Percentiles rank a stretch among this genome's conserved stretches.
phyloP scores from a whole-genome alignment of 2,888 invertebrate genomes.

The Papilio demoleus region DNA sequence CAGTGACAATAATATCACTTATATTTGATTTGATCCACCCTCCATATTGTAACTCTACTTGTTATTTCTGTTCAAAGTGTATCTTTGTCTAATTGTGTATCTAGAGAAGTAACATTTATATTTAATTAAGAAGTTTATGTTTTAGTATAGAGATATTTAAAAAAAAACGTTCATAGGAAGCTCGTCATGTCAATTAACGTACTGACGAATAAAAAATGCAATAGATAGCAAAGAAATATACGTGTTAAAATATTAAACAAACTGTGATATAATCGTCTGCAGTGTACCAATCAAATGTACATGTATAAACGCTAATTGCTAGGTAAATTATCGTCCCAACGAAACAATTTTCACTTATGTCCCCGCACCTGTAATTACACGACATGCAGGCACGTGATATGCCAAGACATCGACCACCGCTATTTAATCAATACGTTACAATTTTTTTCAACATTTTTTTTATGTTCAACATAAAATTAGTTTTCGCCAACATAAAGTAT shows the following conservation, averaged over 20 bases:
- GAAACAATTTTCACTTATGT: conserved; percentile 28
- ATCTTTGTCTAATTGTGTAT: conserved; percentile 48
- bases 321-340: conserved; percentile 24
- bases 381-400: conserved; percentile 7
- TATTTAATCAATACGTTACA: conserved; percentile 15
- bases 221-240: not conserved
- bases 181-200: not conserved
- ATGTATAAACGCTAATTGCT: conserved; percentile 15
- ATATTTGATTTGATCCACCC: conserved; percentile 73
- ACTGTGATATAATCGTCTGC: conserved; percentile 9
- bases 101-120: not conserved
- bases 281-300: conserved; percentile 11
- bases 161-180: not conserved
- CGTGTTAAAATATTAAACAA: conserved; percentile 17
- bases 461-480: conserved; percentile 27
- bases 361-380: conserved; percentile 15
- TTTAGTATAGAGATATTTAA: not conserved
- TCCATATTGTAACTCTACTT: conserved; percentile 54
- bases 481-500: conserved; percentile 5
- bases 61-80: conserved; percentile 52
- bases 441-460: conserved; percentile 3
- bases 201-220: not conserved
- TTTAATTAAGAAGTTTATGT: not conserved
- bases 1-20: conserved; percentile 72
- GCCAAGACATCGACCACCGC: not conserved